Conservation (phyloP, 2,888 invertebrate species). For the Sipunculus nudus region DNA sequence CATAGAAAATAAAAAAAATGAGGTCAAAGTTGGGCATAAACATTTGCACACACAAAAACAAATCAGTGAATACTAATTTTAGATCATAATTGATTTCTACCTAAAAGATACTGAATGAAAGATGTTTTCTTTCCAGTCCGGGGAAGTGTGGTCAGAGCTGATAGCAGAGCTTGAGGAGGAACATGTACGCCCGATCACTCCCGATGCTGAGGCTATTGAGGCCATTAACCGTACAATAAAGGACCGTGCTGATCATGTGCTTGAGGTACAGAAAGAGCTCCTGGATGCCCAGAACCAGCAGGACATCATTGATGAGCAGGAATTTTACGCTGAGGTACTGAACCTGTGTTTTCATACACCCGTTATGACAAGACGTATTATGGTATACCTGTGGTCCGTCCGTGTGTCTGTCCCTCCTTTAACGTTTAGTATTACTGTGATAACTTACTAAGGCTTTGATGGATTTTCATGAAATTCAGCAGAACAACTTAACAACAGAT, state of each 20-base stretch:
- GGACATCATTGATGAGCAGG: conserved; percentile 63
- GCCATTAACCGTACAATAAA: conserved; percentile 62
- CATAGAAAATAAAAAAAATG: too few relatives aligned
- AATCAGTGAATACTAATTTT: too few relatives aligned
- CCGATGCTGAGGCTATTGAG: conserved; percentile 64
- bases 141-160: conserved; percentile 66
- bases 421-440: not conserved
- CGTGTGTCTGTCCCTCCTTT: not conserved
- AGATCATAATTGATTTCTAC: too few relatives aligned
- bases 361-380: too few relatives aligned
- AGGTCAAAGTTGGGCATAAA: too few relatives aligned
- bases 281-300: conserved; percentile 62
- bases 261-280: conserved; percentile 59
- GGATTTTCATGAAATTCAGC: not conserved
- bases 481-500: not conserved
- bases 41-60: too few relatives aligned
- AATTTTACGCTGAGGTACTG: conserved; percentile 65
- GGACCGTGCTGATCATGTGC: conserved; percentile 59
- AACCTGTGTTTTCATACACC: too few relatives aligned
- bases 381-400: too few relatives aligned
- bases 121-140: conserved; percentile 46
- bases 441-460: too few relatives aligned
- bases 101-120: too few relatives aligned
- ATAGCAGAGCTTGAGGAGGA: conserved; percentile 60
- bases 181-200: conserved; percentile 62